Evolutionary conservation across 2,888 invertebrate genomes (phyloP), one percentile per base, ranked within the genome.

Genomic region (Lissocephala sabroskyi): DNA sequence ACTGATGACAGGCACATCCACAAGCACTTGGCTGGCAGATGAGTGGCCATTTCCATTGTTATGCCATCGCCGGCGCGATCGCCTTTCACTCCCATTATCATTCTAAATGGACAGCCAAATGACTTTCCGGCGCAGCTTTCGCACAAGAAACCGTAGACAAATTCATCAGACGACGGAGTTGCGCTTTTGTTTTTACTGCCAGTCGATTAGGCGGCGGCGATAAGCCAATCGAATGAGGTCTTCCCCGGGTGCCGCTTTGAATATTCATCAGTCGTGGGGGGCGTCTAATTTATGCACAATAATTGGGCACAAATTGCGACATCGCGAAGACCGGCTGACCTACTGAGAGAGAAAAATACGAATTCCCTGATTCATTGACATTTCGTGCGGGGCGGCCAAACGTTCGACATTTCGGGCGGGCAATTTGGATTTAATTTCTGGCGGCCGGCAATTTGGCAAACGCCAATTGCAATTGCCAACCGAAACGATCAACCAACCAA

Each of bases 341-440:
- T 32, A 32, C 11, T 35, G 53, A 35, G 52, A 45, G 36, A 53
- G 47, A 37, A 35, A 56, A 42, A 50, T 41, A 32, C 45, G 43
- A 44, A n/a, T n/a, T n/a, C n/a, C 14, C 51, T 56, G 53, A 71
- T 67, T 73, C 65, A 70, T 76, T 70, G 68, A 76, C 68, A 70
- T 70, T 68, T 68, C 42, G 35, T 37, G n/a, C 3, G 30, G 30
- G 30, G 30, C 11, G 6, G 55, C 60, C 65, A 70, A 70, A 74
- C 60, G 58, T 53, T 70, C 58, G 65, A 63, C 70, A 76, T 73
- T 70, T 70, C 73, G 74, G n/a, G 65, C 74, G 65, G 61, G 60
- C 46, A 76, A 76, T 70, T 70, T 73, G 57, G 67, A 73, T 56
- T 73, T 76, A 76, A 76, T 70, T 70, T 76, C 54, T 54, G 23